Conservation (phyloP, 2,797 vertebrate genomes). For the Lutjanus campechanus region DNA sequence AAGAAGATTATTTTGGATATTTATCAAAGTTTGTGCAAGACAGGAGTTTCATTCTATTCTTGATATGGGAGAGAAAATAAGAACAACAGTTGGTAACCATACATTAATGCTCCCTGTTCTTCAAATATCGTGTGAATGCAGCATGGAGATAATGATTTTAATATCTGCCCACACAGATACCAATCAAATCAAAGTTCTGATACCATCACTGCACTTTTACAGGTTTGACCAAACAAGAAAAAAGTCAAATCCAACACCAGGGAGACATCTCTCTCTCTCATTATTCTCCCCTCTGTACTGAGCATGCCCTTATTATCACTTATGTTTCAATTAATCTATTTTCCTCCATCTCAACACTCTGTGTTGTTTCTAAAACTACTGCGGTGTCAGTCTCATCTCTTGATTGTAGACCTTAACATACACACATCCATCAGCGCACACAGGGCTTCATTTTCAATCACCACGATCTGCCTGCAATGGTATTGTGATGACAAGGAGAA, state of each 20-base stretch:
- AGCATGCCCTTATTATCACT: neutral
- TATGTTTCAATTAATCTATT: neutral
- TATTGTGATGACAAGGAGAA: slow-evolving; percentile 48
- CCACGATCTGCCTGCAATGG: slow-evolving; percentile 24
- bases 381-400: neutral
- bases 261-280: neutral
- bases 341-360: neutral
- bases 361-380: neutral
- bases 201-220: neutral
- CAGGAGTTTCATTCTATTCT: no score
- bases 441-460: slow-evolving; percentile 46
- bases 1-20: neutral
- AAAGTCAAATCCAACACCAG: neutral
- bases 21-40: neutral
- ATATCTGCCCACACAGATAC: neutral
- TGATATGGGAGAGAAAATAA: no score
- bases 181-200: neutral
- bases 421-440: slow-evolving; percentile 6
- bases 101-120: neutral
- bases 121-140: neutral
- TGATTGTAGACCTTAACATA: neutral
- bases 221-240: neutral
- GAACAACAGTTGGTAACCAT: no score
- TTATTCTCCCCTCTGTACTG: neutral
- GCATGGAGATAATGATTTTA: neutral